phyloP scores from a whole-genome alignment of 2,888 invertebrate genomes.

The Acanthosepion esculentum region DNA sequence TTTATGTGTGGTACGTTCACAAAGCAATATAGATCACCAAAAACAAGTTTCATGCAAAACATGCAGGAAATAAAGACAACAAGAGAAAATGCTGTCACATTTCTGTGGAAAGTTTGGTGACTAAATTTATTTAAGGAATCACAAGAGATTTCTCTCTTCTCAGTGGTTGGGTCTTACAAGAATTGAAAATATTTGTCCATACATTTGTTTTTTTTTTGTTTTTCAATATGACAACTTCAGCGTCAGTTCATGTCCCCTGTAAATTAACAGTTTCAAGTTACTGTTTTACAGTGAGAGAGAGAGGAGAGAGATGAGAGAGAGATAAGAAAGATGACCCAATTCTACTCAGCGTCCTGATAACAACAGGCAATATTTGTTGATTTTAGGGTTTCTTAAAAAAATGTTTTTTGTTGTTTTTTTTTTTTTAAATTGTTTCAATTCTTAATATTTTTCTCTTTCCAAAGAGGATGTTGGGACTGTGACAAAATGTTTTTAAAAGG shows the following conservation, averaged over 20 bases:
- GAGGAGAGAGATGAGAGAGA: background rate
- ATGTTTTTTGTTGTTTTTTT: background rate
- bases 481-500: slow-evolving; percentile 36
- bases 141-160: slow-evolving; percentile 33
- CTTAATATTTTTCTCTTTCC: slow-evolving; percentile 21
- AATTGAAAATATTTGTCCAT: slow-evolving; percentile 33
- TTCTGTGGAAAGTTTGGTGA: slow-evolving; percentile 33
- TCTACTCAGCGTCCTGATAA: slow-evolving; percentile 33
- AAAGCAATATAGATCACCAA: too few relatives aligned
- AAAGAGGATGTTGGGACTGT: slow-evolving; percentile 22
- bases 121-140: slow-evolving; percentile 14
- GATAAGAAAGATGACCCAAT: slow-evolving; percentile 22
- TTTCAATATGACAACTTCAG: slow-evolving; percentile 23
- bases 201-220: background rate
- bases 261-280: slow-evolving; percentile 23
- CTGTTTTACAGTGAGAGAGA: slow-evolving; percentile 17
- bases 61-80: background rate
- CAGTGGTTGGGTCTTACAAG: slow-evolving; percentile 33
- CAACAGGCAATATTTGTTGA: slow-evolving; percentile 33
- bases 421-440: slow-evolving; percentile 1
- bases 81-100: slow-evolving; percentile 33
- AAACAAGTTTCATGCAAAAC: too few relatives aligned
- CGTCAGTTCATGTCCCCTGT: background rate
- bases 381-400: background rate
- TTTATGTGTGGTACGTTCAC: too few relatives aligned